Evolutionary conservation across 2,113 vertebrate species (phyloP).

Genomic region (chimpanzee (Pan troglodytes)): DNA sequence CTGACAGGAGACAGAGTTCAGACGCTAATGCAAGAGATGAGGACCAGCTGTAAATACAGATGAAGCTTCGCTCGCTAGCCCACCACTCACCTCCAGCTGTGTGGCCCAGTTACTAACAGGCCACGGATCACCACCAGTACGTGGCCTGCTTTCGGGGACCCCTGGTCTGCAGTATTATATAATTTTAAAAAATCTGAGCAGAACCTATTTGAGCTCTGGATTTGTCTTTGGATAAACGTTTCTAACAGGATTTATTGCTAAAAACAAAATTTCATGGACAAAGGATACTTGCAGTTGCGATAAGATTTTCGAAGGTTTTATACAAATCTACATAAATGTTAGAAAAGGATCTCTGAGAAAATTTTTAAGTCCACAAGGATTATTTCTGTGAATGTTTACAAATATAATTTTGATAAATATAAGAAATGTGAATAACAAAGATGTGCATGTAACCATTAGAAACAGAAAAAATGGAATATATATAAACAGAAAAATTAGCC

Average conservation of each 20-base stretch:
- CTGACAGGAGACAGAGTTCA: too few species aligned
- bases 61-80: too few species aligned
- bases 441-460: background rate
- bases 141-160: too few species aligned
- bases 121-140: too few species aligned
- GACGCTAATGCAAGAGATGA: too few species aligned
- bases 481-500: background rate
- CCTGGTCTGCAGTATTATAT: background rate
- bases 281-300: constrained; percentile 17
- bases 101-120: too few species aligned
- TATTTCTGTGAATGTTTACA: background rate
- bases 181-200: background rate
- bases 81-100: too few species aligned
- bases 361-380: background rate
- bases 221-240: background rate
- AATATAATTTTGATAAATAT: background rate
- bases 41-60: too few species aligned
- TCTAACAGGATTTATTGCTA: background rate
- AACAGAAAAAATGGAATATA: background rate
- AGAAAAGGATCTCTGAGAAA: constrained; percentile 18
- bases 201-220: background rate
- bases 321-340: background rate
- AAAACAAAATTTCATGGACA: background rate
- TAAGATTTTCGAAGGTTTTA: background rate
- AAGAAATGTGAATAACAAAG: background rate